Base-by-base conservation (phyloP, 1,140 invertebrate species). In the Drosophila chauvacae region DNA sequence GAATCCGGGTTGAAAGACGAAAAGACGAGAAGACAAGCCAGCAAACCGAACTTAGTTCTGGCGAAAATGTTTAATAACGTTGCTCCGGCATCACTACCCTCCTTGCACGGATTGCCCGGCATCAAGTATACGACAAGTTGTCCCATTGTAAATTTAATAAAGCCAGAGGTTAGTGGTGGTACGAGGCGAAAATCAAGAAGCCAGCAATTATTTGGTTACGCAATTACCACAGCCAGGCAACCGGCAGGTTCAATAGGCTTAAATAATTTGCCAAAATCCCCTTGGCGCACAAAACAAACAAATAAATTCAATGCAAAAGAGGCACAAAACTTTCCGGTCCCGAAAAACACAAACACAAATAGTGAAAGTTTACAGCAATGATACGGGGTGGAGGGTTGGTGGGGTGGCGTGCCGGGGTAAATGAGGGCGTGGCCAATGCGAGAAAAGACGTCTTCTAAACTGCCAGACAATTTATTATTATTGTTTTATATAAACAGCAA, bases 381-480 rank as follows among this genome's bases (percentile, higher is more conserved):
- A 69, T 84, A 84, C 50, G 55, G 65, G 74, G 62, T n/a, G 23
- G 47, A 55, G 48, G 59, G 16, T 33, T 11, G 13, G 37, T 2
- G 4, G 13, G 11, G 50, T 39, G 33, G 33, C 26, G 9, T 13
- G 30, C 23, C 39, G 6, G 18, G 26, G 26, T 23, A n/a, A 23
- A 28, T 16, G 18, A 11, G 20, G 33, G 53, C 30, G 30, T 47
- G 66, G 45, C 13, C 48, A 72, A 82, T 86, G 60, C 70, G 14
- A 70, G 30, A 59, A 55, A 66, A 64, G 51, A 35, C 58, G 33
- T 50, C 77, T 60, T 70, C 63, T 58, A 66, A 85, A 85, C 76
- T 81, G 81, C 78, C 81, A 61, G 74, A 60, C 78, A 90, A 90
- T 90, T 84, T 90, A 90, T 90, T 81, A 90, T 79, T 90, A 90